Percentiles rank a stretch among this genome's conserved stretches.
These are phyloP conservation scores for Lipophrys pholis DNA, from an alignment of 2,113 vertebrate species.

Conservation along the genomic window DNA sequence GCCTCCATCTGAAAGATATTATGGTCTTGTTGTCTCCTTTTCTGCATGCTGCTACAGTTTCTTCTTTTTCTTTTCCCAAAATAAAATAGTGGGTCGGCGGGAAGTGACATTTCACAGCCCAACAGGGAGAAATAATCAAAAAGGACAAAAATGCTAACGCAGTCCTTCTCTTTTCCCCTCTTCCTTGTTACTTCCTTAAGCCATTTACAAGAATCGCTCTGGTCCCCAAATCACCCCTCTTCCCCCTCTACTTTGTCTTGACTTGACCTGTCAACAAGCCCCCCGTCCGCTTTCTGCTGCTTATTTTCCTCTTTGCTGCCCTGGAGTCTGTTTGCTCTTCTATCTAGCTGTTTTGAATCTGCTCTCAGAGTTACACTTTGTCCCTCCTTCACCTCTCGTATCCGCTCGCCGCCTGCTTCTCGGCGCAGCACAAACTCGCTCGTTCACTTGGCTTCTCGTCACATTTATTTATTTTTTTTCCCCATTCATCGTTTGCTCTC, in stretches of 20 bases:
- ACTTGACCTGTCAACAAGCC: constrained; percentile 33
- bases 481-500: no score
- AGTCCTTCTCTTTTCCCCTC: constrained; percentile 2
- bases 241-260: constrained; percentile 7
- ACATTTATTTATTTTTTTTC: background rate
- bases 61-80: background rate
- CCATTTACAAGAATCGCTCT: constrained; percentile 19
- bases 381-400: constrained; percentile 29
- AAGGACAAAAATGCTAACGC: constrained; percentile 50
- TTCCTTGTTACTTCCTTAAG: constrained; percentile 28
- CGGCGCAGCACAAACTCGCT: background rate
- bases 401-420: background rate
- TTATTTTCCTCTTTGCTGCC: background rate
- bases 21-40: constrained; percentile 10
- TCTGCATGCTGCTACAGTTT: background rate
- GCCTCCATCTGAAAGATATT: background rate
- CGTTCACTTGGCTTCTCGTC: constrained; percentile 13
- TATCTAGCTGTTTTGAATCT: constrained; percentile 10
- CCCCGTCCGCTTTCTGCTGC: background rate
- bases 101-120: constrained; percentile 53
- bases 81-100: constrained; percentile 25
- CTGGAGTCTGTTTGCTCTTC: constrained; percentile 7
- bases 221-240: constrained; percentile 11
- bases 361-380: constrained; percentile 16
- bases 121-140: constrained; percentile 37